phyloP scores from a whole-genome alignment of 2,888 invertebrate species.

The Leptinotarsa peninsularis region DNA sequence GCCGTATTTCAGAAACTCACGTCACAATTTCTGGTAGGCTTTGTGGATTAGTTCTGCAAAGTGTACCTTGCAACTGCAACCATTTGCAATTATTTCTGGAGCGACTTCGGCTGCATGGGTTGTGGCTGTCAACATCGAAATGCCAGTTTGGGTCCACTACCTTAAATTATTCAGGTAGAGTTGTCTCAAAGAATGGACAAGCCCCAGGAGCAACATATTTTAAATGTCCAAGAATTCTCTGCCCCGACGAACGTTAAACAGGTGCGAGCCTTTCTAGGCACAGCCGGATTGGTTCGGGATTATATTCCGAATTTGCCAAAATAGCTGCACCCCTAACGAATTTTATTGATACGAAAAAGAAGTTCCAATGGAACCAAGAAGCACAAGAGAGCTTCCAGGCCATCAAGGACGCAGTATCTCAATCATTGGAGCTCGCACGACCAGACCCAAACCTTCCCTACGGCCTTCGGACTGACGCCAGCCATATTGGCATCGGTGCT shows the following conservation, averaged over 20 bases:
- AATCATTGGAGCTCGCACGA: constrained; percentile 41
- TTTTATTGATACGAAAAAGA: constrained; percentile 23
- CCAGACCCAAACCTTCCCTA: constrained; percentile 41
- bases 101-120: constrained; percentile 39
- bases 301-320: constrained; percentile 48
- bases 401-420: constrained; percentile 33
- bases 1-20: no score
- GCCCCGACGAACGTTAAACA: constrained; percentile 35
- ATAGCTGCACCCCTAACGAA: constrained; percentile 48
- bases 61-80: constrained; percentile 51
- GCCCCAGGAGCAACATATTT: constrained; percentile 37
- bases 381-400: constrained; percentile 32
- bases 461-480: constrained; percentile 48
- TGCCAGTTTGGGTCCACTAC: constrained; percentile 35
- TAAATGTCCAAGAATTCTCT: constrained; percentile 18
- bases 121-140: constrained; percentile 38
- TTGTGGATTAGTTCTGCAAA: constrained; percentile 30
- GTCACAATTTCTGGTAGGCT: constrained; percentile 18
- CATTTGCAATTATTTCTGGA: constrained; percentile 37
- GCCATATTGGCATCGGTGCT: constrained; percentile 43
- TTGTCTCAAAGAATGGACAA: constrained; percentile 29
- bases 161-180: constrained; percentile 36
- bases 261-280: constrained; percentile 46
- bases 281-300: constrained; percentile 51
- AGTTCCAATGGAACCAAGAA: constrained; percentile 35